These are phyloP conservation scores for Hermaeophaga mercurialis DNA, from an alignment of 2,888 invertebrate genomes.

Conservation along the genomic window DNA sequence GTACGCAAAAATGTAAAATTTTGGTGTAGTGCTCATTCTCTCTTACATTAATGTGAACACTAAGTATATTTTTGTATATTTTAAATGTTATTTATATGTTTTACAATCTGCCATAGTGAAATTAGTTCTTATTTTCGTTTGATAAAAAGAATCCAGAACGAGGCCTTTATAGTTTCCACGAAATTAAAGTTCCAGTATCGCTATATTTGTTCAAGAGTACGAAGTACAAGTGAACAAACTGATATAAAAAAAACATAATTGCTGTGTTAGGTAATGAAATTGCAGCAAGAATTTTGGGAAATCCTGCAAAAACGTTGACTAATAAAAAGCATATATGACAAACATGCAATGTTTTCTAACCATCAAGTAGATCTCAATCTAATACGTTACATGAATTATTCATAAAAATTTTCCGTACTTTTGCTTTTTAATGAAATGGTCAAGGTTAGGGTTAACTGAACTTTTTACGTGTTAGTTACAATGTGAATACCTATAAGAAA, in stretches of 20 bases:
- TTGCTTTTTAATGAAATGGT: slow-evolving; percentile 40
- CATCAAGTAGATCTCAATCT: slow-evolving; percentile 39
- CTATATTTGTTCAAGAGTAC: too few species aligned
- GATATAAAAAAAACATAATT: not conserved
- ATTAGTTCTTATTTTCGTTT: too few species aligned
- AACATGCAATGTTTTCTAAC: slow-evolving; percentile 14
- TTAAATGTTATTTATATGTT: too few species aligned
- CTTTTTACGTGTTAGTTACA: slow-evolving; percentile 20
- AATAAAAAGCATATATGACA: slow-evolving; percentile 14
- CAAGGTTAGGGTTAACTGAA: slow-evolving; percentile 44
- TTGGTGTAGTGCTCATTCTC: too few species aligned
- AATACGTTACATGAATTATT: slow-evolving; percentile 39
- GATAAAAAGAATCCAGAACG: too few species aligned
- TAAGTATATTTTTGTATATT: too few species aligned
- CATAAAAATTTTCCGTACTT: slow-evolving; percentile 34
- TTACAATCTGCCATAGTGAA: too few species aligned
- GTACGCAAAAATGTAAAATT: too few species aligned
- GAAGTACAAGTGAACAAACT: too few species aligned
- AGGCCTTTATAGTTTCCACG: too few species aligned
- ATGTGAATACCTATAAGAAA: slow-evolving; percentile 6
- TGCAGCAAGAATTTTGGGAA: slow-evolving; percentile 1
- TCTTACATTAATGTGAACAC: too few species aligned
- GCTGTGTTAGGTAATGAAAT: not conserved
- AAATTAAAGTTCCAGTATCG: too few species aligned
- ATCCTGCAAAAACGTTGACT: slow-evolving; percentile 20